Conservation (phyloP, 2,888 invertebrate species). For the Chymomyza caudatula region DNA sequence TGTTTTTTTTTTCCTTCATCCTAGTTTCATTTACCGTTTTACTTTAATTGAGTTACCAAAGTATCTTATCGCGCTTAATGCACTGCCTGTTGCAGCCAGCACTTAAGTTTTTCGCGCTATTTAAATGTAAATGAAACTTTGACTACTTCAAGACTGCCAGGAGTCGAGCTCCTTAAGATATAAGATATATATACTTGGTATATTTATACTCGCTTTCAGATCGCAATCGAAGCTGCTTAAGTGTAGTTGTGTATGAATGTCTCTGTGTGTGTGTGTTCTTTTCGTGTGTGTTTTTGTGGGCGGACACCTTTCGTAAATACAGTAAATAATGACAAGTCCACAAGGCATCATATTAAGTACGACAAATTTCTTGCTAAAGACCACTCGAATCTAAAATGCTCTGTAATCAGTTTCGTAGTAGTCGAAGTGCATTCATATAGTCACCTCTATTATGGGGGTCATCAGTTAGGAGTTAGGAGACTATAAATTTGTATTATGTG, state of each 20-base stretch:
- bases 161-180: too few species aligned
- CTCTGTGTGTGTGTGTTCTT: not conserved
- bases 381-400: not conserved
- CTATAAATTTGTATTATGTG: too few species aligned
- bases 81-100: slow-evolving; percentile 33
- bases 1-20: not conserved
- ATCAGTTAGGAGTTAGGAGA: too few species aligned
- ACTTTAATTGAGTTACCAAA: slow-evolving; percentile 61
- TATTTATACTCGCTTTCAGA: not conserved
- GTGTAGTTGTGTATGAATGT: not conserved
- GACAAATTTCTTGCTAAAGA: not conserved
- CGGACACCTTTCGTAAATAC: not conserved
- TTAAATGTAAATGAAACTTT: not conserved
- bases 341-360: not conserved
- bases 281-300: not conserved
- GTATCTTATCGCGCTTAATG: slow-evolving; percentile 61
- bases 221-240: not conserved
- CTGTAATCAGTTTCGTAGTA: too few species aligned
- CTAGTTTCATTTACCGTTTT: not conserved
- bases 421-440: too few species aligned
- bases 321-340: slow-evolving; percentile 6
- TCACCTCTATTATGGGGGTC: too few species aligned
- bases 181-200: not conserved
- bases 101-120: not conserved
- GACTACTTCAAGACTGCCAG: slow-evolving; percentile 2